Evolutionary conservation across 1,140 invertebrate species (phyloP).

Genomic region (Neelides sp.): DNA sequence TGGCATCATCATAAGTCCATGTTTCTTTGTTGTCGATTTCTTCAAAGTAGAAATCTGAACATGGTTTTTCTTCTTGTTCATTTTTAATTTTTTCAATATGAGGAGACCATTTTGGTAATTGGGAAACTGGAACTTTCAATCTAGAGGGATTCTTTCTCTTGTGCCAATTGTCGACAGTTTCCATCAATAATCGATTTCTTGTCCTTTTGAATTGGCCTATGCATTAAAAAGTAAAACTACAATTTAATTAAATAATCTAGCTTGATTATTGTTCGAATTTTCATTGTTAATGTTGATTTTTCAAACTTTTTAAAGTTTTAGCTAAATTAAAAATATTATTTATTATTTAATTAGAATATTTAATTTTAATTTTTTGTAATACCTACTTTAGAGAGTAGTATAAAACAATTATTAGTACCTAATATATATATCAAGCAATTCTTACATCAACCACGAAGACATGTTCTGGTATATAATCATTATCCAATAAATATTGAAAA

Average conservation of each 20-base stretch:
- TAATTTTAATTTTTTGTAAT: neutral
- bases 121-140: too few species aligned
- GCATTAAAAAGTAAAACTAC: neutral
- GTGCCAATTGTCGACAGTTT: slow-evolving; percentile 16
- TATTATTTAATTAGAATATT: neutral
- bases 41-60: neutral
- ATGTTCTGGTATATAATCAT: slow-evolving; percentile 15
- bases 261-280: too few species aligned
- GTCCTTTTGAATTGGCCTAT: neutral
- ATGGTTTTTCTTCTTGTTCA: neutral
- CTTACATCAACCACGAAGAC: slow-evolving; percentile 20
- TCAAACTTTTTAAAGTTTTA: neutral
- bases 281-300: neutral
- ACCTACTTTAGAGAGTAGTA: neutral
- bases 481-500: slow-evolving; percentile 10
- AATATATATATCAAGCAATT: neutral
- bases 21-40: neutral
- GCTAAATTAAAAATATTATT: neutral
- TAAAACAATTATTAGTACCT: neutral
- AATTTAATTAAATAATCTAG: neutral
- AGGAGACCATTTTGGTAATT: neutral
- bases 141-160: too few species aligned
- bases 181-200: slow-evolving; percentile 10
- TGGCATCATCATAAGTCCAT: slow-evolving; percentile 6
- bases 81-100: neutral